Evolutionary conservation across 2,113 vertebrate species (phyloP), one percentile per base, ranked within the genome.

Genomic region (Pao palembangensis): DNA sequence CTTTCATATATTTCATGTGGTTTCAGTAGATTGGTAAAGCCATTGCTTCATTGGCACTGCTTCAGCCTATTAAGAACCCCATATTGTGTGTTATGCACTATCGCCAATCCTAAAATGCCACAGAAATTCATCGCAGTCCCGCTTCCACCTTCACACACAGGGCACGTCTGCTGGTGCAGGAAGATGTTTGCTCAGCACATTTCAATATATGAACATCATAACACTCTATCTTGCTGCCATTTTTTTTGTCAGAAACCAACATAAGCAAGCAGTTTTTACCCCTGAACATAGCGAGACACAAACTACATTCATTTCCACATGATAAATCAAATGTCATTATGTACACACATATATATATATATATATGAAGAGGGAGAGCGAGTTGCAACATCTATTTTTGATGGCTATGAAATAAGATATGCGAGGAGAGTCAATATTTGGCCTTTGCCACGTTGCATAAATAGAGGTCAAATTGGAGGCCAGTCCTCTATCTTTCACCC

Each of bases 161-260:
- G 71, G 64, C 69, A 75, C 21, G 58, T 76, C 57, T 75, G 66
- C 78, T 69, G 65, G 44, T 57, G 68, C 71, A 78, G 61, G 62
- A 87, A 84, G 71, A 50, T 85, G 87, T 81, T 81, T 81, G 80
- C 79, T 86, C 87, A 82, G 81, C 85, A 85, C 54, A 82, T 84
- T 85, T 86, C 71, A 81, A 72, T 75, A 38, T 38, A 80, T 70
- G 81, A 83, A 85, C 79, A 84, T 86, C 75, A 75, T 78, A 73
- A 81, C 77, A 78, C 64, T 85, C 77, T 74, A 79, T 82, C 73
- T 61, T 49, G 77, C 69, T 76, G 77, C 77, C 80, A 84, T 85
- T 63, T 61, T 38, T 87, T 82, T 76, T 44, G 79, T 87, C 82
- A 84, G 64, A 80, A 81, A 84, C 73, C 57, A 64, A 80, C 81